Evolutionary conservation across 2,888 invertebrate species (phyloP), one percentile per base, ranked within the genome.

Genomic region (Drosophila histrio): DNA sequence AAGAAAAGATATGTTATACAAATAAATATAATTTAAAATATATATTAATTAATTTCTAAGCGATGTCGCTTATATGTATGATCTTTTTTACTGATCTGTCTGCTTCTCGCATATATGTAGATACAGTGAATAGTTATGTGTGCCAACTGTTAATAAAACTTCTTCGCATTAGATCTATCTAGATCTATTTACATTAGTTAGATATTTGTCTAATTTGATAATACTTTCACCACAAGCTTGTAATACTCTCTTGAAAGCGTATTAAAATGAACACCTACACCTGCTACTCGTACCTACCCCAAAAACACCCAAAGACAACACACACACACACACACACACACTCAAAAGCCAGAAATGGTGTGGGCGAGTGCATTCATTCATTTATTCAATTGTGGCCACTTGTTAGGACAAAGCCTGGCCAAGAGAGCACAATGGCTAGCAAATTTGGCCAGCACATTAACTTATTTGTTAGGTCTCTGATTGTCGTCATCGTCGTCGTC

Each of bases 341-440:
- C 9, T 13, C 21, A 36, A 30, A 36, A 13, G n/a, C 41, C 34
- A 36, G 30, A 32, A 17, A n/a, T 3, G 36, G 22, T n/a, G n/a
- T 21, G 38, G 22, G 52, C 30, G 57, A 49, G 21, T 64, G 63
- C 59, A 77, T 72, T 80, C 82, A 82, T 85, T 82, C 82, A 86
- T 82, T 82, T 82, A 86, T 82, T 82, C 82, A 82, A 82, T 82
- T 82, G 82, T 82, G 82, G 84, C 83, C 83, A 86, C 83, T 82
- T 82, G 86, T 74, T 77, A 50, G 82, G 77, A 82, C 79, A 82
- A 85, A 74, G 82, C 71, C 71, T 46, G 65, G 64, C 59, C 60
- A 44, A 57, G 63, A 57, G 52, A 13, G 39, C 41, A 82, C 83
- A 82, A 82, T 85, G 78, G 68, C 52, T 44, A 61, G 65, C 76